Evolutionary conservation across 2,888 invertebrate species (phyloP), one percentile per base, ranked within the genome.

Genomic region (Corythucha ciliata): DNA sequence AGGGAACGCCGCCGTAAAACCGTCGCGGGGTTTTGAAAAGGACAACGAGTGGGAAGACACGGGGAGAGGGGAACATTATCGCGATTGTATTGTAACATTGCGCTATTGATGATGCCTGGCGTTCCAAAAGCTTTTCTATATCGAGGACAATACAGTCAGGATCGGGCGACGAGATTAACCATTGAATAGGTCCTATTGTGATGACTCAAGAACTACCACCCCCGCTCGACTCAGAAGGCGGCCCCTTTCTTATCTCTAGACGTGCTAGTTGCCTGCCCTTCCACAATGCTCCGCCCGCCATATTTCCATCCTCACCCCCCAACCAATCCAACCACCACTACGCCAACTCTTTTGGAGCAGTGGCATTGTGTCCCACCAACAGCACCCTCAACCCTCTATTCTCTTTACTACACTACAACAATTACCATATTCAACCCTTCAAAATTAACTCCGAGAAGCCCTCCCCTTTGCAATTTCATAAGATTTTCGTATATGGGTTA

Each of bases 1-100:
- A n/a, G n/a, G n/a, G n/a, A n/a, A n/a, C n/a, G n/a, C n/a, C n/a
- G n/a, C n/a, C n/a, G n/a, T n/a, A n/a, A n/a, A n/a, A n/a, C n/a
- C n/a, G n/a, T n/a, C n/a, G n/a, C n/a, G n/a, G n/a, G n/a, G n/a
- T n/a, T n/a, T n/a, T n/a, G 7, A 24, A 39, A 39, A 20, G 40
- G 40, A 8, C 41, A 8, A 14, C 10, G 12, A 29, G 44, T 6
- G 32, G 6, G 33, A n/a, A 16, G 8, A 16, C 8, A 37, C n/a
- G 6, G 18, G 16, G 50, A 6, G 44, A 27, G 50, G 34, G 50
- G 29, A 44, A 58, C 58, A 58, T 59, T 58, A 59, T 59, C 59
- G 57, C 59, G 58, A 59, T 59, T 58, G 59, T 58, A 59, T 59
- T 59, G 59, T 59, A 59, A 58, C 59, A 58, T 58, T 59, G 59